Base-by-base conservation (phyloP, 2,113 vertebrate species). In the Crotalus tigris region DNA sequence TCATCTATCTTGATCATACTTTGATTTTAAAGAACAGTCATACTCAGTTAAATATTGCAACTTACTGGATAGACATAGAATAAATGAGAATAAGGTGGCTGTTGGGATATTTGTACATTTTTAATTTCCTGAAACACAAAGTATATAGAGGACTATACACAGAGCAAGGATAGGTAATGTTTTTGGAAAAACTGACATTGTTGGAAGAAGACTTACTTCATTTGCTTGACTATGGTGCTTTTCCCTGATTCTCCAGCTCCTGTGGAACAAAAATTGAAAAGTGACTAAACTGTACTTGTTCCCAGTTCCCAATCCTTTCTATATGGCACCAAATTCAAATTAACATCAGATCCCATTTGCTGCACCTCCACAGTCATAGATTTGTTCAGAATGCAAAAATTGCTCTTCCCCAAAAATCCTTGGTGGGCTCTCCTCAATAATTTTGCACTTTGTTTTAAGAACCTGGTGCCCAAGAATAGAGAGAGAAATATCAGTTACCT, bases 221-320 rank as follows among this genome's bases (percentile, higher is more conserved):
- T 99, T 98, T 99, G 99, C 97, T 99, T 99, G 98, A 99, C 99
- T 0, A 99, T 99, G 75, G 99, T 99, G 96, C 99, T 99, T 95
- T 99, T 99, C 23, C 99, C 99, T 0, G 99, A 99, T 96, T 99
- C 99, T 44, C 99, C 99, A 26, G 99, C 99, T 96, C 99, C 99
- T 99, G 2, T 53, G 59, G 88, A 91, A 93, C 51, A 96, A 94
- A 92, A 75, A 75, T 81, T 0, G 54, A 0, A 0, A n/a, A 55
- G 4, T 21, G 29, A 26, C 85, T 26, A 90, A 86, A 39, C 19
- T 51, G n/a, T n/a, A n/a, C n/a, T n/a, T n/a, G 2, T 61, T 57
- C 29, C 51, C 33, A 69, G 64, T 88, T 21, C 58, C 13, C 39
- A 55, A 39, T 7, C 59, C 55, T 44, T 85, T 61, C 54, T 44